Evolutionary conservation across 2,888 invertebrate genomes (phyloP), one percentile per base, ranked within the genome.

Genomic region (Scaptomyza polygonia): DNA sequence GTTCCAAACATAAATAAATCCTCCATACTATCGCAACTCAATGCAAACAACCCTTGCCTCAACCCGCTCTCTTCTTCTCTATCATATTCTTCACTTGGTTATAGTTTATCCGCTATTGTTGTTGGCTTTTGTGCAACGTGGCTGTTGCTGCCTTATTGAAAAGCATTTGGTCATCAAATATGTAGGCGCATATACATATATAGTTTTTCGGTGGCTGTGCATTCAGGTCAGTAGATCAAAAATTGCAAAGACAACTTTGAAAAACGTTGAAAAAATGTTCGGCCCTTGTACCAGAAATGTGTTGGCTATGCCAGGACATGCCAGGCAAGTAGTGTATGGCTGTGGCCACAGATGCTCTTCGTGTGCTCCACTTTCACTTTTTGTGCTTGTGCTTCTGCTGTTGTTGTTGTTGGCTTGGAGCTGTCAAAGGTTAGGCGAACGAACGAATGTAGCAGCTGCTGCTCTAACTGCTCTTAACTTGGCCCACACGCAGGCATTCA

Each of bases 121-220:
- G 72, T 67, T 82, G 82, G 58, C 77, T 67, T 74, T 77, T 79
- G 57, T 76, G 58, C 44, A 47, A 27, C 40, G 56, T 54, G 49
- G 21, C 49, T 25, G 56, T 48, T 36, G 45, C 49, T 32, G 36
- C 14, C 14, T 34, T 86, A 78, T 82, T 78, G 85, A 84, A 86
- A 76, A 76, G 72, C 69, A 78, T 76, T 86, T 82, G 82, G 87
- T 78, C 87, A 86, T 82, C 81, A 82, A 82, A 82, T 76, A 86
- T 84, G 77, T 79, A 83, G 64, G 48, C 34, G 21, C 32, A 36
- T 36, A 44, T 40, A 40, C 67, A 49, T 49, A 49, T 49, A 32
- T 14, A 9, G 43, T 25, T 49, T 30, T 45, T 40, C n/a, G 58
- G 14, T 57, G 48, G 14, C 30, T 45, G 57, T 36, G 43, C 71